Conservation (phyloP, 1,140 invertebrate genomes). For the Orchestia grillus region DNA sequence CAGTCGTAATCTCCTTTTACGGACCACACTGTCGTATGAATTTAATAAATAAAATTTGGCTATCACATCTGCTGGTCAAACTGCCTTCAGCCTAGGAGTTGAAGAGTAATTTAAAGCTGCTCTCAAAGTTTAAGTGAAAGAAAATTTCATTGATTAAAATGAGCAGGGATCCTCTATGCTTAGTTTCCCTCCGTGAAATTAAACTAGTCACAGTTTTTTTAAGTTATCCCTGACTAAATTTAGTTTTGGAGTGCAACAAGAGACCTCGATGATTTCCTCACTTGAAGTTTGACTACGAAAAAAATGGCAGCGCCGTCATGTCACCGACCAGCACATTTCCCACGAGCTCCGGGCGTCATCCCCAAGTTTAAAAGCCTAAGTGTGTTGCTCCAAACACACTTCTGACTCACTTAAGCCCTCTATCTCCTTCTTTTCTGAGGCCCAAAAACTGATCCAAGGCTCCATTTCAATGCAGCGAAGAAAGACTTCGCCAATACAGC, state of each 20-base stretch:
- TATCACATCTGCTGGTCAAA: too few relatives aligned
- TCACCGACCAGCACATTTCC: conserved; percentile 5
- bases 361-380: conserved; percentile 54
- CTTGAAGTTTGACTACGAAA: neutral
- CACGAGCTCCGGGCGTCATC: neutral
- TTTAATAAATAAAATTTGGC: too few relatives aligned
- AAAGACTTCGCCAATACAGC: conserved; percentile 14
- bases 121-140: too few relatives aligned
- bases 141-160: too few relatives aligned
- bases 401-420: conserved; percentile 39
- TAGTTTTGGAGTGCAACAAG: neutral
- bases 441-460: conserved; percentile 43
- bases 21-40: too few relatives aligned
- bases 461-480: conserved; percentile 55
- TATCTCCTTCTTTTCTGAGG: neutral
- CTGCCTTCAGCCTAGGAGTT: too few relatives aligned
- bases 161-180: too few relatives aligned
- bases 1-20: too few relatives aligned
- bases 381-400: conserved; percentile 50
- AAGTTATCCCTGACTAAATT: too few relatives aligned
- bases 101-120: too few relatives aligned
- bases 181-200: too few relatives aligned
- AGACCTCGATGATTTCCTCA: neutral
- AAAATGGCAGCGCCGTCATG: neutral
- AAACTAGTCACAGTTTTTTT: too few relatives aligned